Base-by-base conservation (phyloP, 2,888 invertebrate genomes). In the Drosophila mulleri region DNA sequence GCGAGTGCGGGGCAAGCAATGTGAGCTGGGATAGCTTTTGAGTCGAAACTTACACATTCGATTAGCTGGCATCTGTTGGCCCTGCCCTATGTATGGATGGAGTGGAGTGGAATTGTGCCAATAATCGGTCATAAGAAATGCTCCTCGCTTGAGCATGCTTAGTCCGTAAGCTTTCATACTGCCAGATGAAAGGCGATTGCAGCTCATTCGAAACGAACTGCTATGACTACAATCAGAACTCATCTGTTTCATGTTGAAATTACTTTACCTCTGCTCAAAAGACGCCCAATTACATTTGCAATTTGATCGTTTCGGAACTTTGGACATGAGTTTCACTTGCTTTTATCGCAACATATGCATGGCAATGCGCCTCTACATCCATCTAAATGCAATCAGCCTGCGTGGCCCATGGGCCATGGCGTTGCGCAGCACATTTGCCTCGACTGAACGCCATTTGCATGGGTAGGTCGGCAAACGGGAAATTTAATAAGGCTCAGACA, bases 401-500 rank as follows among this genome's bases (percentile, higher is more conserved):
- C 18, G 47, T 58, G 57, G 53, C 60, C 69, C 53, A 16, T 54
- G 57, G 53, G 63, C 69, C 53, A 16, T 50, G 63, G 58, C 44
- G 39, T 56, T 59, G 23, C 20, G 29, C 44, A 60, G 67, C 64
- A 77, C 64, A 86, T 89, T 86, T 72, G 56, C 82, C 54, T 63
- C 72, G 67, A 74, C 79, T 78, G 59, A 57, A 42, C 52, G 68
- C 64, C 65, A 84, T 83, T 87, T 84, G 75, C 75, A 70, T 74
- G 57, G 67, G 39, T 52, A 45, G 63, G 53, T 50, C 41, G 53
- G 56, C 52, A 72, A 88, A 89, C 75, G 75, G 70, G 70, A 84
- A 82, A 89, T 82, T 78, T 84, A 89, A 83, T 78, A 83, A 79
- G 82, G 58, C 60, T 47, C 37, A 53, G 65, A 68, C 56, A 53